Evolutionary conservation across 2,888 invertebrate genomes (phyloP), one percentile per base, ranked within the genome.

Genomic region (Galerucella pusilla): DNA sequence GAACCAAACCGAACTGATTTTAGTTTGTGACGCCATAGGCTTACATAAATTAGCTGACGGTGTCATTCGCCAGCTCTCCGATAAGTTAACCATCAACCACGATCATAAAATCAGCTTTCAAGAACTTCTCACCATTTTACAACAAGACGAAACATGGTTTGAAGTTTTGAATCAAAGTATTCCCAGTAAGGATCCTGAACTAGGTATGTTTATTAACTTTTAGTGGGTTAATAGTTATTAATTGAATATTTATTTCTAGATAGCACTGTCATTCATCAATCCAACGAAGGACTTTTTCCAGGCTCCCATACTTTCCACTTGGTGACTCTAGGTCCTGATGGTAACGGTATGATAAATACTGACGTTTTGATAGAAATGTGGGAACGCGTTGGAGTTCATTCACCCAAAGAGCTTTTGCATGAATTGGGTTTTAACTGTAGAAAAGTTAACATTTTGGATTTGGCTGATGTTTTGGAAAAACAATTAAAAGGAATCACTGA

Each of bases 381-480:
- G 93, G 93, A 94, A 86, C 88, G 90, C 72, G 92, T 92, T 10
- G 93, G 93, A 65, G 91, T 94, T 73, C 88, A 89, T 64, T 91
- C 92, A 63, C 91, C 94, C 20, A 90, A 91, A 68, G 89, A 90
- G 2, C 87, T 95, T 71, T 87, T 95, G 20, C 89, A 90, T 52
- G 93, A 93, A 78, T 88, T 95, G 49, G 94, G 94, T 5, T 93
- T 94, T 83, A 85, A 83, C 69, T 87, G 89, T 14, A 87, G 89
- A 45, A 89, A 91, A 74, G 88, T 94, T 54, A 91, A 90, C 78
- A 87, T 93, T 2, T 85, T 88, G 2, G 92, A 93, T 75, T 86
- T 95, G 73, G 91, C 92, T 71, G 90, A 90, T 76, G 91, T 92
- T 20, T 88, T 95, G 54, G 94, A 94, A 76, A 93, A 93, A 73